Percentiles rank a stretch among this genome's conserved stretches.
These are phyloP conservation scores for Lemur catta DNA, from an alignment of 2,797 vertebrate genomes.

Conservation along the genomic window DNA sequence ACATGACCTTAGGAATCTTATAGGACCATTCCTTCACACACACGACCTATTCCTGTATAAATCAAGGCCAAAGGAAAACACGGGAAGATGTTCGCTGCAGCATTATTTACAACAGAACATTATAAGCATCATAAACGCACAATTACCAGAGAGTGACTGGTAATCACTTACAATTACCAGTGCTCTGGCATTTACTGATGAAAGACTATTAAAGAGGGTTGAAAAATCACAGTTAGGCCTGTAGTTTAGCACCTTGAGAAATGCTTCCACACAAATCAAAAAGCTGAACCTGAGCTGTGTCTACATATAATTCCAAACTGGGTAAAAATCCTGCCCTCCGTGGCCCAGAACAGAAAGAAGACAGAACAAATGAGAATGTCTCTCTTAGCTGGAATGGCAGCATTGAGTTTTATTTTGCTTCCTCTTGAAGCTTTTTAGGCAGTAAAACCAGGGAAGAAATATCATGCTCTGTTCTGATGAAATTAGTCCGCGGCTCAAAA, in stretches of 20 bases:
- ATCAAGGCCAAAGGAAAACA: not conserved
- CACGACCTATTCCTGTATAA: not conserved
- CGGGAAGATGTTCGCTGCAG: fast-evolving
- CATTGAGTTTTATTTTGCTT: not conserved
- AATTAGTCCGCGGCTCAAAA: not conserved
- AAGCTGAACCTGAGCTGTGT: not conserved
- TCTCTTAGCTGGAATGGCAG: fast-evolving
- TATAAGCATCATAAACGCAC: fast-evolving
- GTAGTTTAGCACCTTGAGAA: not conserved
- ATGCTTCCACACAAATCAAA: fast-evolving
- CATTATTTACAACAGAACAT: not conserved
- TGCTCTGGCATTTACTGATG: fast-evolving
- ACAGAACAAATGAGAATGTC: fast-evolving
- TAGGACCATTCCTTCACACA: not conserved
- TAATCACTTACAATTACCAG: too few species aligned
- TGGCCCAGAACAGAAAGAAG: too few species aligned
- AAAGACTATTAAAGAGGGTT: not conserved
- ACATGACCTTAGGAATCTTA: not conserved
- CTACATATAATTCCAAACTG: fast-evolving
- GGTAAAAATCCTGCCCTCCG: not conserved
- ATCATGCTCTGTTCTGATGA: not conserved
- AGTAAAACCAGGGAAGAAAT: not conserved
- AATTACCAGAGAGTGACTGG: fast-evolving
- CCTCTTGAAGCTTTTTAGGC: not conserved
- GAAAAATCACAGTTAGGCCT: not conserved